These are phyloP conservation scores for Drosophila nannoptera DNA, from an alignment of 1,140 invertebrate genomes.

Conservation along the genomic window DNA sequence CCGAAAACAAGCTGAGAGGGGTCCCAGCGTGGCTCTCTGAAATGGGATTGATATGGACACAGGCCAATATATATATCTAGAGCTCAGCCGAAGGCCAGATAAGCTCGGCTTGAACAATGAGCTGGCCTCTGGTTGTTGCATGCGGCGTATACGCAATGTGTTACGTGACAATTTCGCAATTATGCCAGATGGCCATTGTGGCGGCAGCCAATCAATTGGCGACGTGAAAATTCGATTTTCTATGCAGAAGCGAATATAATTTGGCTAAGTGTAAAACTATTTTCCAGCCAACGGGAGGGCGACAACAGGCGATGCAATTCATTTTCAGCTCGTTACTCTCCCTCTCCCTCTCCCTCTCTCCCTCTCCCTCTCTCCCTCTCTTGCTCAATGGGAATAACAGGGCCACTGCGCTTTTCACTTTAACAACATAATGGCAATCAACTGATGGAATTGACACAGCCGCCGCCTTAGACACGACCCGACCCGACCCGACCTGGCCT, in stretches of 20 bases:
- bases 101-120: slow-evolving; percentile 24
- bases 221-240: slow-evolving; percentile 51
- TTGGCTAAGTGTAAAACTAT: slow-evolving; percentile 74
- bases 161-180: slow-evolving; percentile 47
- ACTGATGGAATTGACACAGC: slow-evolving; percentile 61
- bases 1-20: no score
- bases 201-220: neutral
- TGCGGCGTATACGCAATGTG: slow-evolving; percentile 54
- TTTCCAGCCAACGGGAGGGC: slow-evolving; percentile 62
- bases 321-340: slow-evolving; percentile 14
- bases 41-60: neutral
- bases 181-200: slow-evolving; percentile 8
- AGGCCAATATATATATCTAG: neutral
- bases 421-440: slow-evolving; percentile 73
- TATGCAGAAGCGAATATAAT: slow-evolving; percentile 65
- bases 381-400: slow-evolving; percentile 25
- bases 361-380: neutral
- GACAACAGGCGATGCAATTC: slow-evolving; percentile 33
- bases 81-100: neutral
- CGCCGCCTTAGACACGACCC: no score
- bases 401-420: slow-evolving; percentile 61
- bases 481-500: no score
- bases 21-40: no score
- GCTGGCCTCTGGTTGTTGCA: slow-evolving; percentile 2
- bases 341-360: neutral